Evolutionary conservation across 2,888 invertebrate genomes (phyloP).

Genomic region (Saturnia pavonia): DNA sequence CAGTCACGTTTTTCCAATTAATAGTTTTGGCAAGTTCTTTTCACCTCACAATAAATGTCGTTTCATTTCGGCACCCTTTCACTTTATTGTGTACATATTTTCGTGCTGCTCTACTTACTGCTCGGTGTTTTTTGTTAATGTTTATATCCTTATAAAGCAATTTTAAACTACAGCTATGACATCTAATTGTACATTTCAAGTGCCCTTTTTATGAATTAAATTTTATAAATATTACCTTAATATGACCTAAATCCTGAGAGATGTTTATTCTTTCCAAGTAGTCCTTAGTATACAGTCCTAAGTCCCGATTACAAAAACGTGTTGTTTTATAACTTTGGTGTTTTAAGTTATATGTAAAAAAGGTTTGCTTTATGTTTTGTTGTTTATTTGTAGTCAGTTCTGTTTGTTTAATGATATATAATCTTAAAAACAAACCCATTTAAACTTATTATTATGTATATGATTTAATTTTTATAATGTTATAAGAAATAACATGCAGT

Average conservation of each 20-base stretch:
- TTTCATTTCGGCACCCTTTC: conserved; percentile 72
- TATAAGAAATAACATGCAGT: background rate
- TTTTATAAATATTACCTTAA: background rate
- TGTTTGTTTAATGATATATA: background rate
- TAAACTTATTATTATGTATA: no score
- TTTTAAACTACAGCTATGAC: background rate
- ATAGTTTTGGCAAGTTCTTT: conserved; percentile 29
- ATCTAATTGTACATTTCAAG: background rate
- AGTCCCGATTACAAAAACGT: background rate
- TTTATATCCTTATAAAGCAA: conserved; percentile 8
- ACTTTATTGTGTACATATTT: conserved; percentile 77
- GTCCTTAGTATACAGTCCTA: background rate
- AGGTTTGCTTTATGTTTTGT: background rate
- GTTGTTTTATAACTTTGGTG: background rate
- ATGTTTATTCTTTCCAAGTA: background rate
- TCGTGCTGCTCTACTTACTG: conserved; percentile 80
- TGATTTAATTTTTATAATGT: background rate
- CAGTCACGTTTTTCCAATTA: conserved; percentile 21
- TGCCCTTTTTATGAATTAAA: background rate
- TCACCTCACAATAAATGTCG: conserved; percentile 41
- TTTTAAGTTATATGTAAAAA: background rate
- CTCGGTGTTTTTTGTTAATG: conserved; percentile 42
- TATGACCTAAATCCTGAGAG: conserved; percentile 7
- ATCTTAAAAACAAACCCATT: background rate
- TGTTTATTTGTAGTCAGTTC: background rate